Base-by-base conservation (phyloP, 1,140 invertebrate genomes). In the Chironomus tepperi region DNA sequence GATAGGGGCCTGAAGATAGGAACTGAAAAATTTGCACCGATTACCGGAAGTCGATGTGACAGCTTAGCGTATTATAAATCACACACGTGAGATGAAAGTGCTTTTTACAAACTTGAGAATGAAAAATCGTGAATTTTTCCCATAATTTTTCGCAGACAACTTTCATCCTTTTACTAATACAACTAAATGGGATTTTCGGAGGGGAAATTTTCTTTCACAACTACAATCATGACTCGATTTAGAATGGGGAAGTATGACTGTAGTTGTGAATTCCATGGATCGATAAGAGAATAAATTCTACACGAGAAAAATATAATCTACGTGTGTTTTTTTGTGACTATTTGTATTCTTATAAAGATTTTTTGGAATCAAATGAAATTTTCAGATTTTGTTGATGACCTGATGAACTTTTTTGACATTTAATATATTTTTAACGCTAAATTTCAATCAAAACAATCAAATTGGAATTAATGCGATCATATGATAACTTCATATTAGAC, bases 21-120 rank as follows among this genome's bases (percentile, higher is more conserved):
- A n/a, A 34, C 24, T n/a, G n/a, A 15, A 12, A 57, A 57, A n/a
- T n/a, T 57, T 57, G 1, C 10, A n/a, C 0, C 5, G 12, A n/a
- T 57, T 57, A n/a, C 47, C 47, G 47, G 47, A 57, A 57, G 47
- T 57, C 47, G 47, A 57, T 57, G 12, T 57, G 47, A 57, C 47
- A 57, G 47, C 47, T 57, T 57, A 57, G 47, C 12, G 12, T 57
- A 15, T 15, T n/a, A 57, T 57, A 57, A 57, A 57, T 57, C 47
- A 57, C n/a, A n/a, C 47, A 57, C 47, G 47, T 57, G 47, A 57
- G 47, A 5, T 12, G 5, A 15, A 57, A 12, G 47, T 57, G 47
- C 47, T 57, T 57, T 34, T 57, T 57, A 3, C 47, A 57, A 57
- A 34, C 24, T 34, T 34, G 24, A 34, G 24, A 34, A 15, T 57